phyloP scores from a whole-genome alignment of 1,140 invertebrate species.

The Cephus cinctus region DNA sequence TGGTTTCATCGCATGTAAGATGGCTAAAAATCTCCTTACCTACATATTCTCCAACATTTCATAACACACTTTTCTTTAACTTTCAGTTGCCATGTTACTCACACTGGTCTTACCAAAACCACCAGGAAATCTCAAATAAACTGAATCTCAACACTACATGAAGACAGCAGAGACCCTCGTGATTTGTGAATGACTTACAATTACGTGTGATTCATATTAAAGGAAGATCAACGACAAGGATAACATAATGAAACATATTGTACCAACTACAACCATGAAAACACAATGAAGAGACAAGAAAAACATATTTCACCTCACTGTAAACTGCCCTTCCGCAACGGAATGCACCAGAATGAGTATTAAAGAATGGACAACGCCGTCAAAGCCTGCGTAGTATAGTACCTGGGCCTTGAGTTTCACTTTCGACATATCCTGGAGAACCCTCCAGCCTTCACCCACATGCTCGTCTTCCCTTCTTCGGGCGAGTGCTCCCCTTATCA shows the following conservation, averaged over 20 bases:
- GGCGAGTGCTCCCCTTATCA: slow-evolving; percentile 13
- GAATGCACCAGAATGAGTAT: too few species aligned
- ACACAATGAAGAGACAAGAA: neutral
- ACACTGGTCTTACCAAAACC: slow-evolving; percentile 32
- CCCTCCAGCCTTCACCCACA: slow-evolving; percentile 53
- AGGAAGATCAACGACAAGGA: neutral
- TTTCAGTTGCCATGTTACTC: neutral
- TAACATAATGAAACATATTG: neutral
- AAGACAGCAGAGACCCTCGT: too few species aligned
- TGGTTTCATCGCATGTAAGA: slow-evolving; percentile 49
- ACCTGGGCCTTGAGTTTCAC: slow-evolving; percentile 49
- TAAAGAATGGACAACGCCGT: too few species aligned
- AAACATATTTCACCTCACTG: too few species aligned
- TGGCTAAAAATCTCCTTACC: slow-evolving; percentile 51
- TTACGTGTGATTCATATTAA: neutral
- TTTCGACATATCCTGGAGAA: slow-evolving; percentile 53
- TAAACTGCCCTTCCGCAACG: too few species aligned
- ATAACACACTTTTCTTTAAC: too few species aligned
- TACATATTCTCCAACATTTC: slow-evolving; percentile 53
- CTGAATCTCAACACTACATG: neutral
- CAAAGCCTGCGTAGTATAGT: too few species aligned
- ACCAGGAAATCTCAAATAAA: slow-evolving; percentile 25
- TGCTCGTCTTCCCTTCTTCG: slow-evolving; percentile 39
- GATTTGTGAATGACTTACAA: too few species aligned
- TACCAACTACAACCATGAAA: neutral